phyloP scores from a whole-genome alignment of 2,113 vertebrate genomes.

The Falco punctatus region DNA sequence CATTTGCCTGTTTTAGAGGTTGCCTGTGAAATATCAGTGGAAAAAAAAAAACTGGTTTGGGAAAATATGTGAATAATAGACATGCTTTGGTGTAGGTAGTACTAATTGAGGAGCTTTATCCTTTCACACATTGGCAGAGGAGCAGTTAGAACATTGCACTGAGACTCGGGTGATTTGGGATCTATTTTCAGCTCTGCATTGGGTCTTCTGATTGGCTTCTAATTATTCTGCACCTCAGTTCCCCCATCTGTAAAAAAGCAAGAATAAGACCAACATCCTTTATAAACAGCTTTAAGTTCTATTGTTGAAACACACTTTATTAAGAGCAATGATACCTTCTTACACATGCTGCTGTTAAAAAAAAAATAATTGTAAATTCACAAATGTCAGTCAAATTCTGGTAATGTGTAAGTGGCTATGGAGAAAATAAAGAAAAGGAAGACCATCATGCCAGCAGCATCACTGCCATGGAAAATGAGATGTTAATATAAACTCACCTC shows the following conservation, averaged over 20 bases:
- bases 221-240: constrained; percentile 29
- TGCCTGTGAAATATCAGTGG: neutral
- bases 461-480: neutral
- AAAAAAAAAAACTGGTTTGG: neutral
- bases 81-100: neutral
- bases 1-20: neutral
- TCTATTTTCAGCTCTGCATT: constrained; percentile 9
- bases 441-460: neutral
- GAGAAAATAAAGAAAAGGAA: neutral
- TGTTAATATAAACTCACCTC: neutral
- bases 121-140: neutral
- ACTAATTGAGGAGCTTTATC: neutral
- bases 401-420: neutral
- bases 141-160: neutral
- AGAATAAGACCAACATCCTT: constrained; percentile 4
- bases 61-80: neutral
- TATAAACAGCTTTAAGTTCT: constrained; percentile 19
- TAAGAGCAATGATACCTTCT: constrained; percentile 43
- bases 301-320: neutral
- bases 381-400: neutral
- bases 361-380: neutral
- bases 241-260: neutral
- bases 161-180: constrained; percentile 1
- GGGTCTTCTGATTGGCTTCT: constrained; percentile 35
- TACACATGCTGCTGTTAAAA: neutral